Conservation (phyloP, 2,888 invertebrate genomes). For the Drosophila melanosoma region DNA sequence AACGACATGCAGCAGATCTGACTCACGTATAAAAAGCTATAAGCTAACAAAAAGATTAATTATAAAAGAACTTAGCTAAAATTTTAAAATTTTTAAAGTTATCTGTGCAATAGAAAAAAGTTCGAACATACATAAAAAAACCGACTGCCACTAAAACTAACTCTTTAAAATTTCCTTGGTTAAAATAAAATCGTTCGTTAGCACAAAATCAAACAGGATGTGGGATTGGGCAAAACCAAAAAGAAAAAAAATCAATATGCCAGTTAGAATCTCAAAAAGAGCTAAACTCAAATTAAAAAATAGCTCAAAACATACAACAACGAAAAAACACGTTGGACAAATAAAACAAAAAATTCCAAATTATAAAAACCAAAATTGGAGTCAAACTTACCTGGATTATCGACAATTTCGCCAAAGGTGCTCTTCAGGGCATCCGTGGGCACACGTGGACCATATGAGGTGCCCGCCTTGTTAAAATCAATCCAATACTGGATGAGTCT, state of each 20-base stretch:
- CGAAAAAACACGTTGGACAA: conserved; percentile 33
- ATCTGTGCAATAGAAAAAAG: too few species aligned
- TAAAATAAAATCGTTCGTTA: conserved; percentile 84
- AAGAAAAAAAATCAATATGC: conserved; percentile 1
- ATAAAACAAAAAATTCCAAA: conserved; percentile 26
- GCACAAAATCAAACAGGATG: conserved; percentile 60
- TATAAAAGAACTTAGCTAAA: too few species aligned
- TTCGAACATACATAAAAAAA: too few species aligned
- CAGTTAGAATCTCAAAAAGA: conserved; percentile 10
- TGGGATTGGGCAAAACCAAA: conserved; percentile 30
- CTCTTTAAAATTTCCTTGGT: conserved; percentile 85
- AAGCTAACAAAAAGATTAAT: too few species aligned
- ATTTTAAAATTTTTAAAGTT: too few species aligned
- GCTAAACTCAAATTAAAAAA: conserved; percentile 22
- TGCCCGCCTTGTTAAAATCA: conserved; percentile 87
- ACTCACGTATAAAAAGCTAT: too few species aligned
- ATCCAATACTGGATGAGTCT: conserved; percentile 97
- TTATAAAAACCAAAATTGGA: not conserved
- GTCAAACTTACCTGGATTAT: conserved; percentile 88
- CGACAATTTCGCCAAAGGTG: conserved; percentile 90
- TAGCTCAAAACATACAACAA: conserved; percentile 39
- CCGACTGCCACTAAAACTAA: conserved; percentile 85
- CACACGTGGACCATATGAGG: conserved; percentile 89
- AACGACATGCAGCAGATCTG: too few species aligned
- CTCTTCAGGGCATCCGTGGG: conserved; percentile 90